These are phyloP conservation scores for Lutraria rhynchaena DNA, from an alignment of 1,140 invertebrate species.

Conservation along the genomic window DNA sequence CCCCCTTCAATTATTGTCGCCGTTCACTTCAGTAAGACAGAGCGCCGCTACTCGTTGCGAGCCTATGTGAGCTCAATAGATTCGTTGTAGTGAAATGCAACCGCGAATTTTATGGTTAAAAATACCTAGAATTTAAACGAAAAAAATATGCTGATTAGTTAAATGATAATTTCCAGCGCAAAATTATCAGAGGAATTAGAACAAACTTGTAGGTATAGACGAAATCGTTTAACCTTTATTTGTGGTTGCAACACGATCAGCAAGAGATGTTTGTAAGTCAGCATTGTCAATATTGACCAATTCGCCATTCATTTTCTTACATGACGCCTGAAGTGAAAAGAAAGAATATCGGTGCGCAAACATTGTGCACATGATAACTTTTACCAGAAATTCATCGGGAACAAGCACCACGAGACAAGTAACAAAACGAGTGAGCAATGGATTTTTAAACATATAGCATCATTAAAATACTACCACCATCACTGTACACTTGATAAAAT, in stretches of 20 bases:
- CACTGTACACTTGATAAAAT: background rate
- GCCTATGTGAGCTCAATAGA: too few species aligned
- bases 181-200: background rate
- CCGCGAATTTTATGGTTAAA: too few species aligned
- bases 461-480: too few species aligned
- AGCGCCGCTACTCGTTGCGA: too few species aligned
- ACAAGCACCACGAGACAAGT: background rate
- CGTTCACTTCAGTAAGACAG: background rate
- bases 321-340: background rate
- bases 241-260: background rate
- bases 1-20: background rate
- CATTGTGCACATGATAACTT: background rate
- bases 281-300: background rate
- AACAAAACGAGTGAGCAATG: background rate
- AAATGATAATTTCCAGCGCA: background rate
- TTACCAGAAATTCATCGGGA: background rate
- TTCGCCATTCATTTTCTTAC: background rate
- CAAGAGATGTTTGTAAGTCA: constrained; percentile 4
- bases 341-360: background rate
- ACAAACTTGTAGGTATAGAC: background rate
- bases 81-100: too few species aligned
- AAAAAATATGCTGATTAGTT: background rate
- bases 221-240: background rate
- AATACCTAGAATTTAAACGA: too few species aligned
- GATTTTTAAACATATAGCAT: background rate